phyloP scores from a whole-genome alignment of 2,113 vertebrate species.

The Psephotus haematonotus region DNA sequence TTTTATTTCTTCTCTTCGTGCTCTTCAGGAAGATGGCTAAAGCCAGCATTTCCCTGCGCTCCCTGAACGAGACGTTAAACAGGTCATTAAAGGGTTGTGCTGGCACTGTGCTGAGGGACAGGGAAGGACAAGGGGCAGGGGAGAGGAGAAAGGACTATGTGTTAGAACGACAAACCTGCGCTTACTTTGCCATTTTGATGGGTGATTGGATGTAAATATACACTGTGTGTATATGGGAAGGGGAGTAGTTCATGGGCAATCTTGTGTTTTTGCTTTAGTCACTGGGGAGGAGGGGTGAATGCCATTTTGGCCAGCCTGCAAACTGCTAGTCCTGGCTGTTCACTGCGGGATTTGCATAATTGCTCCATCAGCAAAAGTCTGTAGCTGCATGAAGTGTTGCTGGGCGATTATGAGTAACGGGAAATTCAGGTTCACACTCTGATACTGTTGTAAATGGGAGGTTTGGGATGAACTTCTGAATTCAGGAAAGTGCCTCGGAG shows the following conservation, averaged over 20 bases:
- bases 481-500: not conserved
- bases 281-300: not conserved
- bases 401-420: accelerated
- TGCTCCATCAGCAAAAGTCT: not conserved
- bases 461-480: not conserved
- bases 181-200: not conserved
- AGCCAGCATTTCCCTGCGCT: conserved; percentile 63
- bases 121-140: not conserved
- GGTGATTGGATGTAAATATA: not conserved
- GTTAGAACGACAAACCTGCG: not conserved
- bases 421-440: accelerated
- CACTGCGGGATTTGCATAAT: not conserved
- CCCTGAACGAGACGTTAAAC: conserved; percentile 68
- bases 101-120: not conserved
- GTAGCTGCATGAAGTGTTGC: not conserved
- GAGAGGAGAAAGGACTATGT: not conserved
- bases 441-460: not conserved
- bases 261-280: not conserved
- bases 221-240: accelerated
- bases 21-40: conserved; percentile 67
- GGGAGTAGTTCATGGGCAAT: not conserved
- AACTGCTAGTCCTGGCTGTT: not conserved
- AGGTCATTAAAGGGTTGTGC: conserved; percentile 54
- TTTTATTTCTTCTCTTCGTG: not conserved
- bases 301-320: not conserved